Evolutionary conservation across 2,113 vertebrate species (phyloP), one percentile per base, ranked within the genome.

Genomic region (Dicaeum eximium): DNA sequence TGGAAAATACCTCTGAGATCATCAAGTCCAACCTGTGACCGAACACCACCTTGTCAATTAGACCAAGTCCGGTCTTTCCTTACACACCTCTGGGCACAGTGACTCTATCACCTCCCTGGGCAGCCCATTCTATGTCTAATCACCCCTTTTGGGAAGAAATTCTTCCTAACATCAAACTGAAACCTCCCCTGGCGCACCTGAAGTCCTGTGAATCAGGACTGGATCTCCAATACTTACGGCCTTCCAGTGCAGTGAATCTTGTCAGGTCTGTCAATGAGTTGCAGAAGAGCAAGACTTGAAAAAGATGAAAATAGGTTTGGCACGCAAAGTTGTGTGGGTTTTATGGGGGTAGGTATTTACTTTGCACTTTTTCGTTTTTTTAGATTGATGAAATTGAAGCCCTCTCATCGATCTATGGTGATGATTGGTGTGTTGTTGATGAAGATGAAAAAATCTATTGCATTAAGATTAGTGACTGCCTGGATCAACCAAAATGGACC

Each of bases 351-450:
- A 38, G 6, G 0, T 48, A 21, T 40, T 75, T 64, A 33, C 57
- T 61, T 72, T 60, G 7, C 6, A 11, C 20, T 37, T 37, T 33
- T 22, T 19, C 40, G 40, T 67, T 75, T 89, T 88, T 69, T 35
- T 65, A 99, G 99, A 98, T 98, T n/a, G 99, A 99, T 96, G 99
- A 99, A 98, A 98, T 99, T 7, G 99, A 99, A 98, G 99, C 99
- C 15, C 98, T 99, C 88, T 99, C 99, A 14, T 98, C 99, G 11
- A 99, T 99, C 94, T 99, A 99, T 70, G 99, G 99, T 6, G 99
- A 99, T 33, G 99, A 99, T 27, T 99, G 99, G 99, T 99, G 99
- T 97, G 98, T 99, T 87, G 98, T 99, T 90, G 98, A 99, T 91
- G 99, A 99, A 96, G 97, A 98, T 28, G 98, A 98, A 66, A 99